These are phyloP conservation scores for Drosophila mettleri DNA, from an alignment of 2,888 invertebrate species.

Conservation along the genomic window DNA sequence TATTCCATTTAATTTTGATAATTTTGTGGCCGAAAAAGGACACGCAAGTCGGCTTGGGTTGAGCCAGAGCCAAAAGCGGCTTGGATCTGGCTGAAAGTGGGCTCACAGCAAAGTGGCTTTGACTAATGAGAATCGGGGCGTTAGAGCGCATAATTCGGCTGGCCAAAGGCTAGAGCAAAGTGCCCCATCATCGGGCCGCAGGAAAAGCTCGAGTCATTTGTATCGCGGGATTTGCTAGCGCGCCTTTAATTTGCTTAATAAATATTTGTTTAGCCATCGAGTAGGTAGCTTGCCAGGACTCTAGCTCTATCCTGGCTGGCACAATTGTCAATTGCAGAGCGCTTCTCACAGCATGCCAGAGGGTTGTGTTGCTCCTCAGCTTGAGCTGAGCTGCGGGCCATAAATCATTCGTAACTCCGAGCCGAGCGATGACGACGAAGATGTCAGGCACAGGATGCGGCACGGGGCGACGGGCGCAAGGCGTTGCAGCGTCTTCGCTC, in stretches of 20 bases:
- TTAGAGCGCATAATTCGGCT: constrained; percentile 73
- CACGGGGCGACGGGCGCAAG: constrained; percentile 49
- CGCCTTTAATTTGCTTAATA: constrained; percentile 77
- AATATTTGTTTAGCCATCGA: constrained; percentile 66
- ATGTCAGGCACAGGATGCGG: constrained; percentile 70
- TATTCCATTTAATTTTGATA: constrained; percentile 67
- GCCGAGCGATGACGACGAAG: constrained; percentile 72
- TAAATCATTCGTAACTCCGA: constrained; percentile 67
- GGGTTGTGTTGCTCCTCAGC: constrained; percentile 54
- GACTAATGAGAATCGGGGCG: constrained; percentile 73
- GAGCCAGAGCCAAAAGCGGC: constrained; percentile 42
- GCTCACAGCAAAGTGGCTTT: constrained; percentile 60
- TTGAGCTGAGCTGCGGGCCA: constrained; percentile 39
- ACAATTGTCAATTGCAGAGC: constrained; percentile 77
- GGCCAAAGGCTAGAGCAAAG: constrained; percentile 39
- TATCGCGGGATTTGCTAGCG: constrained; percentile 70
- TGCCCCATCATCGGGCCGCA: constrained; percentile 52
- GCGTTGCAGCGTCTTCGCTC: constrained; percentile 61
- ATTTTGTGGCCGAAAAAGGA: constrained; percentile 45
- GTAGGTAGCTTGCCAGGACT: constrained; percentile 16
- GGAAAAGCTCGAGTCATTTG: constrained; percentile 74
- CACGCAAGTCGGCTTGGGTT: constrained; percentile 63
- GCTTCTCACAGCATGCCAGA: constrained; percentile 40
- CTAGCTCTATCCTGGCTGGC: constrained; percentile 17
- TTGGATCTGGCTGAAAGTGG: constrained; percentile 51